Conservation (phyloP, 2,797 vertebrate genomes). For the Eulemur mongoz region DNA sequence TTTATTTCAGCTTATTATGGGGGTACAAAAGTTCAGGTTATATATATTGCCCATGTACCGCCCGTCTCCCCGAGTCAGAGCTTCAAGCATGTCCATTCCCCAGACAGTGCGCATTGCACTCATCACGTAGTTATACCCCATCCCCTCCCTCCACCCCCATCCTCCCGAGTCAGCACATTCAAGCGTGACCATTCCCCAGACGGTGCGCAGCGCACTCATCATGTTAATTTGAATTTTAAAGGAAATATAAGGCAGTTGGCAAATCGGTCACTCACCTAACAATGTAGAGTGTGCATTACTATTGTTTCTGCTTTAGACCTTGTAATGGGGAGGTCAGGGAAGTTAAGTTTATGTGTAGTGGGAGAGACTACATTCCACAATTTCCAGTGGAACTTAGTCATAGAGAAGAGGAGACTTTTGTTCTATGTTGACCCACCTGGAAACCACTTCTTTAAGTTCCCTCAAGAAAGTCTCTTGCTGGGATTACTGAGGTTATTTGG, state of each 20-base stretch:
- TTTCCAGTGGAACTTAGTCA: not conserved
- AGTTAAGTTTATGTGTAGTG: not conserved
- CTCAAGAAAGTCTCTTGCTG: not conserved
- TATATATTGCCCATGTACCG: too few species aligned
- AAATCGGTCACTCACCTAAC: not conserved
- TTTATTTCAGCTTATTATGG: too few species aligned
- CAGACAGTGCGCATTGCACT: too few species aligned
- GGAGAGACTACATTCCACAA: not conserved
- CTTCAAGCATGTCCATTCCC: too few species aligned
- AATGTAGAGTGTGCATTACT: not conserved
- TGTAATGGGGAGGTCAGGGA: not conserved
- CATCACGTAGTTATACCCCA: too few species aligned
- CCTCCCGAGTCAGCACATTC: too few species aligned
- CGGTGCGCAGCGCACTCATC: too few species aligned
- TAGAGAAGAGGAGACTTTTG: not conserved
- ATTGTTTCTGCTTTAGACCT: not conserved
- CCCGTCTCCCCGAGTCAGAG: too few species aligned
- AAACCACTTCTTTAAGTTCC: not conserved
- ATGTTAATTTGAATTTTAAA: not conserved
- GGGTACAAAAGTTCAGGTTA: too few species aligned
- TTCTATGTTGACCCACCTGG: not conserved
- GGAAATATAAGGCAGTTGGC: not conserved
- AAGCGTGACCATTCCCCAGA: too few species aligned
- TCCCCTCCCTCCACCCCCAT: too few species aligned
- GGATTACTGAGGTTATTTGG: not conserved